These are phyloP conservation scores for Epizoanthus stellaris DNA, from an alignment of 92 coral and sea anemone species.

Conservation along the genomic window DNA sequence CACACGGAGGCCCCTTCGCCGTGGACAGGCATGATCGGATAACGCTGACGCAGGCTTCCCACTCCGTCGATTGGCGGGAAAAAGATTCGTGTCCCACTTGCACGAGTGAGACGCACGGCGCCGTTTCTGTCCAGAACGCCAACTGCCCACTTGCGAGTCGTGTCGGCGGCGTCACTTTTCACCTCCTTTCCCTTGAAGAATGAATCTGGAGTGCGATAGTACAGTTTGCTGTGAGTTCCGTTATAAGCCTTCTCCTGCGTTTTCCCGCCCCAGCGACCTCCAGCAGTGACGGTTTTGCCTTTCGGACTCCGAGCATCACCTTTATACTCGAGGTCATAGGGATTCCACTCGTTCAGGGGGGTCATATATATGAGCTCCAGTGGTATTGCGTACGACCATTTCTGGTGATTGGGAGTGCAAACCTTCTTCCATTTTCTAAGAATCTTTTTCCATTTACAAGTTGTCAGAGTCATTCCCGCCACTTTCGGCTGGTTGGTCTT, in stretches of 20 bases:
- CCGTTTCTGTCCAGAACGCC: slow-evolving; percentile 43
- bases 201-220: slow-evolving; percentile 42
- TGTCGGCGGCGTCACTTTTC: slow-evolving; percentile 51
- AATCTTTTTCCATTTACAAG: slow-evolving; percentile 2
- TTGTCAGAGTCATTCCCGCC: slow-evolving; percentile 29
- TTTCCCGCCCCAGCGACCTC: slow-evolving; percentile 19
- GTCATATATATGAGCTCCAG: slow-evolving; percentile 52
- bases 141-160: slow-evolving; percentile 32
- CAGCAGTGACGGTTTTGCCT: slow-evolving; percentile 38
- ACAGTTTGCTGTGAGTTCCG: slow-evolving; percentile 45
- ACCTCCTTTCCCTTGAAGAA: slow-evolving; percentile 39
- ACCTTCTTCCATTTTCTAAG: neutral
- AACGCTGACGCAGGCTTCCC: slow-evolving; percentile 57
- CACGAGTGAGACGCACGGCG: slow-evolving; percentile 14
- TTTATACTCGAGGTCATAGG: slow-evolving; percentile 46
- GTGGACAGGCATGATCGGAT: slow-evolving; percentile 63
- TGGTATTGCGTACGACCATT: slow-evolving; percentile 52
- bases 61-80: slow-evolving; percentile 51
- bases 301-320: slow-evolving; percentile 16
- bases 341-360: slow-evolving; percentile 49
- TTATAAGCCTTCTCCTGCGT: slow-evolving; percentile 30
- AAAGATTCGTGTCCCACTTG: slow-evolving; percentile 52
- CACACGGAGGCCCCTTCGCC: slow-evolving; percentile 59
- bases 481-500: slow-evolving; percentile 41
- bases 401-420: neutral